A percentile compares a stretch with the other conserved stretches of the same genome.
These are phyloP conservation scores for Pseudanteris insignis DNA, from an alignment of 2,888 invertebrate genomes.

Conservation along the genomic window DNA sequence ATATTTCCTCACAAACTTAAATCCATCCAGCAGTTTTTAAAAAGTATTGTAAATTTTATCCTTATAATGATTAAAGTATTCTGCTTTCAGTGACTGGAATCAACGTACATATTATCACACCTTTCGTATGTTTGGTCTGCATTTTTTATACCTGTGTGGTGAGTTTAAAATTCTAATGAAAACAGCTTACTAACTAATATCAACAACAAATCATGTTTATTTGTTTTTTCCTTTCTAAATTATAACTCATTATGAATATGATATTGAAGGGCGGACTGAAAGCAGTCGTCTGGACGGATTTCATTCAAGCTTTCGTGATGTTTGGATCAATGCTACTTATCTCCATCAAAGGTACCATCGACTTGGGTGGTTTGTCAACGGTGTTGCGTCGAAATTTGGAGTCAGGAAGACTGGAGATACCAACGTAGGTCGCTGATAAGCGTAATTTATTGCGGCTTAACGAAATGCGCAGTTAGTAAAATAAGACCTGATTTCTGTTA, in stretches of 20 bases:
- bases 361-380: constrained; percentile 75
- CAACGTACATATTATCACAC: constrained; percentile 81
- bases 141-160: constrained; percentile 87
- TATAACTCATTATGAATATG: background rate
- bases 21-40: too few relatives aligned
- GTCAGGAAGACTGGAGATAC: constrained; percentile 76
- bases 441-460: constrained; percentile 9
- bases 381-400: constrained; percentile 75
- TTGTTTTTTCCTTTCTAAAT: too few relatives aligned
- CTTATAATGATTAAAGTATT: constrained; percentile 1
- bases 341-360: constrained; percentile 77
- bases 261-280: constrained; percentile 79
- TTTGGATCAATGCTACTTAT: constrained; percentile 78
- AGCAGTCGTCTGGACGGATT: constrained; percentile 86
- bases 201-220: too few relatives aligned
- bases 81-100: constrained; percentile 80
- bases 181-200: too few relatives aligned
- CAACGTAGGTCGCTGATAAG: constrained; percentile 69
- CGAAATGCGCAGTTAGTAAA: background rate
- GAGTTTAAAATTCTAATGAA: too few relatives aligned
- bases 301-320: constrained; percentile 81
- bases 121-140: constrained; percentile 83
- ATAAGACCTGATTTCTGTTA: constrained; percentile 7
- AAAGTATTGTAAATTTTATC: background rate
- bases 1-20: too few relatives aligned